These are phyloP conservation scores for Lepidothrix coronata DNA, from an alignment of 2,113 vertebrate species.

Conservation along the genomic window DNA sequence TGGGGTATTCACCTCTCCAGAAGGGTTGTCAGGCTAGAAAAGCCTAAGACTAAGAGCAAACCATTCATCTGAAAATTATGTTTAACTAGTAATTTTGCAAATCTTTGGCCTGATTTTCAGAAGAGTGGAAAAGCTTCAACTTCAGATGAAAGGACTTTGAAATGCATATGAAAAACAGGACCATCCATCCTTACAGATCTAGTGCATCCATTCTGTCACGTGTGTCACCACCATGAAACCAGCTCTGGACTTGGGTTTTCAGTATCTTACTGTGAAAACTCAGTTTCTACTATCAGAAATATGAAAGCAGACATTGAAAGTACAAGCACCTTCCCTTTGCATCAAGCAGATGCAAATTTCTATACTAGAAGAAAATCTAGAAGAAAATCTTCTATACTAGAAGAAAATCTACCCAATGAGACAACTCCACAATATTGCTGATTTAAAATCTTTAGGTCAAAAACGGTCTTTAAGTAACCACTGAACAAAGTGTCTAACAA, in stretches of 20 bases:
- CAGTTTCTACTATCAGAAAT: background rate
- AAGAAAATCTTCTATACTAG: background rate
- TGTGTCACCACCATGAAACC: accelerated
- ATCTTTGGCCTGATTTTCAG: background rate
- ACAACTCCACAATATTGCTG: accelerated
- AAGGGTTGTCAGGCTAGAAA: background rate
- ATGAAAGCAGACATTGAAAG: background rate
- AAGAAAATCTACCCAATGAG: accelerated
- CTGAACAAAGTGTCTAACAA: background rate
- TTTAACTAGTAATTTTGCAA: background rate
- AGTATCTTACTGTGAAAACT: background rate
- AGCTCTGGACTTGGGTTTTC: background rate
- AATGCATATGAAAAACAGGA: background rate
- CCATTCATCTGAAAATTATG: accelerated
- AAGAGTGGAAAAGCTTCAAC: background rate
- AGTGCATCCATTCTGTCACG: background rate
- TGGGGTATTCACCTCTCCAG: background rate
- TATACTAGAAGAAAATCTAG: background rate
- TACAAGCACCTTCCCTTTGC: background rate
- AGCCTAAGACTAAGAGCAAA: background rate
- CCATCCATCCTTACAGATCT: background rate
- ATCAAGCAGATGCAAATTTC: background rate
- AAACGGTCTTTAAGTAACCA: background rate
- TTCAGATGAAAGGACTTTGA: background rate
- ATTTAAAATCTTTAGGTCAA: background rate